These are phyloP conservation scores for Turritopsis rubra DNA, from an alignment of 30 jellyfish, hydroid and myxozoan genomes.

Conservation along the genomic window DNA sequence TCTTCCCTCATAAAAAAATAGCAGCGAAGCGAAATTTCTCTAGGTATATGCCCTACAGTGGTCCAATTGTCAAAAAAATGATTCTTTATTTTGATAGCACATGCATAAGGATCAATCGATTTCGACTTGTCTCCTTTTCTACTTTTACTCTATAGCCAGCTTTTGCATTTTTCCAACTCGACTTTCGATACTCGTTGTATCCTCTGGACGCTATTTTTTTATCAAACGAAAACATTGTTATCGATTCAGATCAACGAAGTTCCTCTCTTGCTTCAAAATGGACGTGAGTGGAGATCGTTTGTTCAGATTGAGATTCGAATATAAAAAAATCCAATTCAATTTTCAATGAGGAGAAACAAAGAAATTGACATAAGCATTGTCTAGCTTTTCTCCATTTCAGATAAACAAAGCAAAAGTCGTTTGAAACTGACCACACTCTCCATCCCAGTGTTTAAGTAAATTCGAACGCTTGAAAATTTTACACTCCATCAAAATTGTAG, in stretches of 20 bases:
- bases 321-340: background rate
- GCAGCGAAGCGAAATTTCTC: conserved; percentile 6
- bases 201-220: conserved; percentile 7
- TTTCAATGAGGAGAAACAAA: background rate
- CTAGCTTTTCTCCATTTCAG: background rate
- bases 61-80: conserved; percentile 3
- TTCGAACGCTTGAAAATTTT: too few species aligned
- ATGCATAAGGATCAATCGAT: too few species aligned
- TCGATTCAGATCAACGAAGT: too few species aligned
- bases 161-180: background rate
- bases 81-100: too few species aligned
- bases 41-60: conserved; percentile 13
- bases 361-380: background rate
- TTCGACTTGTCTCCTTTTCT: conserved; percentile 2
- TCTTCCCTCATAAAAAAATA: too few species aligned
- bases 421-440: background rate
- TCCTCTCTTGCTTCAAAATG: too few species aligned
- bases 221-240: conserved; percentile 2
- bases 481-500: too few species aligned
- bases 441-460: conserved; percentile 7
- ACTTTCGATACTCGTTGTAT: conserved; percentile 1
- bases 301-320: too few species aligned
- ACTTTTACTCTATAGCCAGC: conserved; percentile 6
- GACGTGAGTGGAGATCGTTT: too few species aligned
- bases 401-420: background rate